Conservation (phyloP, 64 coral and sea anemone genomes). For the Pachyseris speciosa region DNA sequence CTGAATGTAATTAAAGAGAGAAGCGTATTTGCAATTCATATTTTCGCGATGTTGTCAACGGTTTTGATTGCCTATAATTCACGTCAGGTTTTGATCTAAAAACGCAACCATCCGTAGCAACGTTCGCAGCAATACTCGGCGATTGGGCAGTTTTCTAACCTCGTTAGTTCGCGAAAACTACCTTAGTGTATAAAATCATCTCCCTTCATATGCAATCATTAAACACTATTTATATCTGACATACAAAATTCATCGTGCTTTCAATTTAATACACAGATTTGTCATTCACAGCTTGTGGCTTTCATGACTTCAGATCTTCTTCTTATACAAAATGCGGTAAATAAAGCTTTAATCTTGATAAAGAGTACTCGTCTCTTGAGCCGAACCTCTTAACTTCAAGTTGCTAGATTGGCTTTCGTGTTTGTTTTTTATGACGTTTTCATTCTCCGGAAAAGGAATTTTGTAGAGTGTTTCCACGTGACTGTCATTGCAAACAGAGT, state of each 20-base stretch:
- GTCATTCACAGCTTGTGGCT: slow-evolving; percentile 45
- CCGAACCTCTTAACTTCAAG: background rate
- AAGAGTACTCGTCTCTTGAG: background rate
- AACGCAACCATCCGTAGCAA: background rate
- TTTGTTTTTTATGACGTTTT: background rate
- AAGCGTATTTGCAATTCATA: slow-evolving; percentile 55
- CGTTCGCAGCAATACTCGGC: background rate
- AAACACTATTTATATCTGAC: slow-evolving; percentile 41
- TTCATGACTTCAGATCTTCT: background rate
- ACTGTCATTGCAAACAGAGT: background rate
- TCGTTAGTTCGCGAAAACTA: background rate
- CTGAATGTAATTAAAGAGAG: background rate
- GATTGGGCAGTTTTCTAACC: background rate
- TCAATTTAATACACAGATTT: slow-evolving; percentile 34
- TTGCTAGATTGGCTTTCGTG: background rate
- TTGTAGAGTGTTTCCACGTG: background rate
- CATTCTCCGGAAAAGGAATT: background rate
- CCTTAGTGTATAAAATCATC: background rate
- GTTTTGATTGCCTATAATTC: slow-evolving; percentile 14
- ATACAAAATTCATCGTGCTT: slow-evolving; percentile 54
- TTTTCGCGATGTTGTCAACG: slow-evolving; percentile 26
- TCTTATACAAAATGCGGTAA: background rate
- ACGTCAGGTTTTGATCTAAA: background rate
- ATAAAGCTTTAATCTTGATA: background rate
- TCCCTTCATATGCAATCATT: slow-evolving; percentile 20